Conservation (phyloP, 2,797 vertebrate species). For the Lithobates sylvaticus region DNA sequence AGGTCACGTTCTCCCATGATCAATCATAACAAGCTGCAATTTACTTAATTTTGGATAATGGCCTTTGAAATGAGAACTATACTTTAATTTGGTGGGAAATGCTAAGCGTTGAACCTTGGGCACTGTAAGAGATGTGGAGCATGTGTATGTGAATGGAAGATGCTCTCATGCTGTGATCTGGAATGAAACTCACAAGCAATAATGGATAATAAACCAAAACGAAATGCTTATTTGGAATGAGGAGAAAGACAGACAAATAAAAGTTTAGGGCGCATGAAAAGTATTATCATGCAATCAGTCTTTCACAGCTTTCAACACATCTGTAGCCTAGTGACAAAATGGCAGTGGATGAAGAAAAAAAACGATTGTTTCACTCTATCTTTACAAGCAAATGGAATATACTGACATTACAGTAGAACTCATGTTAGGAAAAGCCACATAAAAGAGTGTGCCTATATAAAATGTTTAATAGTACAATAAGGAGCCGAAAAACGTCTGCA, state of each 20-base stretch:
- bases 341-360: neutral
- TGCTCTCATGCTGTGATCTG: conserved; percentile 41
- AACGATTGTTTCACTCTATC: neutral
- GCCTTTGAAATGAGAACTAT: conserved; percentile 41
- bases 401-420: neutral
- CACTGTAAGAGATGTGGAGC: conserved; percentile 23
- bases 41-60: conserved; percentile 37
- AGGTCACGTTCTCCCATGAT: neutral
- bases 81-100: conserved; percentile 35
- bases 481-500: neutral
- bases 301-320: conserved; percentile 30
- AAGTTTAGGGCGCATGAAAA: conserved; percentile 46
- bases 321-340: conserved; percentile 23
- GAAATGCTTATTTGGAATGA: conserved; percentile 45
- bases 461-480: neutral
- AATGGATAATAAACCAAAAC: conserved; percentile 50
- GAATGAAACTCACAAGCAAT: conserved; percentile 44
- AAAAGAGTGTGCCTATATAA: neutral
- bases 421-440: neutral
- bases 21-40: conserved; percentile 42
- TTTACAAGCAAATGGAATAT: neutral
- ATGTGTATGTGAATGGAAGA: conserved; percentile 30
- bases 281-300: conserved; percentile 36
- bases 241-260: conserved; percentile 50
- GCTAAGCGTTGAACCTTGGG: conserved; percentile 34